Evolutionary conservation across 2,113 vertebrate species (phyloP).

Genomic region (Rhinolophus sinicus): DNA sequence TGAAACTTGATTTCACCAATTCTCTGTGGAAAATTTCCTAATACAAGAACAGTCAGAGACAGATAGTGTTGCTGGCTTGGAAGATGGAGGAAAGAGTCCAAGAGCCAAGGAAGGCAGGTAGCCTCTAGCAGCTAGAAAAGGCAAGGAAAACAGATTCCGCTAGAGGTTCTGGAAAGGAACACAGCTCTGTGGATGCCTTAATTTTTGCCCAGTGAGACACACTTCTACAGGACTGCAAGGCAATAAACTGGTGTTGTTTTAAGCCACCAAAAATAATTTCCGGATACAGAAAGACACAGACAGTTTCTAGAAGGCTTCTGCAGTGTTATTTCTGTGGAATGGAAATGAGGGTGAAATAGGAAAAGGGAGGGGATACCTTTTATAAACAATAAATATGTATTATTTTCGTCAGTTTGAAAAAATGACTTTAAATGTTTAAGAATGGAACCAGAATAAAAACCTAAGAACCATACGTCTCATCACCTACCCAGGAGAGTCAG

Average conservation of each 20-base stretch:
- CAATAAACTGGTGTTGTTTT: neutral
- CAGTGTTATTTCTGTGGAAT: neutral
- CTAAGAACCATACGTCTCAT: neutral
- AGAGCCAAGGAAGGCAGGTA: neutral
- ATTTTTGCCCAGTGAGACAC: neutral
- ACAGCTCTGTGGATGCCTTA: neutral
- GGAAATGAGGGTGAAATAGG: neutral
- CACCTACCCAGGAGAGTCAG: neutral
- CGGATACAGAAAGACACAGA: neutral
- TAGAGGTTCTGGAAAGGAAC: neutral
- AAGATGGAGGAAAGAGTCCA: neutral
- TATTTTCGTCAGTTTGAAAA: neutral
- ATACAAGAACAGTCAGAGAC: neutral
- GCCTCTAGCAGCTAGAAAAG: neutral
- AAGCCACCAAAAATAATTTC: constrained; percentile 12
- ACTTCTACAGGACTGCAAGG: neutral
- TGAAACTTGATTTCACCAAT: neutral
- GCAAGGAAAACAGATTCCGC: neutral
- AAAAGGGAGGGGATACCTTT: neutral
- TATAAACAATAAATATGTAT: neutral
- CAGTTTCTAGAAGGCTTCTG: neutral
- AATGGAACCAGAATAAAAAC: neutral
- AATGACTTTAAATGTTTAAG: neutral
- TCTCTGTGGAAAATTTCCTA: neutral
- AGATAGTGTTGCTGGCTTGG: neutral